These are phyloP conservation scores for Spodoptera litura DNA, from an alignment of 1,140 invertebrate species.

Conservation along the genomic window DNA sequence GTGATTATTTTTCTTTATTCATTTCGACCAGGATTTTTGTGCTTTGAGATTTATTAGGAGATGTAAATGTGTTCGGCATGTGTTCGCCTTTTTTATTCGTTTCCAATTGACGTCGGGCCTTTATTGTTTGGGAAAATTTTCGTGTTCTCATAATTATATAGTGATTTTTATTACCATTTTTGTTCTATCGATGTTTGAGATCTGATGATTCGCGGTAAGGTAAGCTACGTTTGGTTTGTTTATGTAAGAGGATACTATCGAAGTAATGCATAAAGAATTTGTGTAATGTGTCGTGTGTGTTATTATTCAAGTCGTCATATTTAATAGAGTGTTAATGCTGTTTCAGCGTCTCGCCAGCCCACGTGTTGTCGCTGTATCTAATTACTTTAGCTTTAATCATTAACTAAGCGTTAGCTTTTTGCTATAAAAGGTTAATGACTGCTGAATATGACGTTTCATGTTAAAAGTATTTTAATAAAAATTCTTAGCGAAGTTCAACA, in stretches of 20 bases:
- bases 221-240: constrained; percentile 52
- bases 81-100: constrained; percentile 52
- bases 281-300: constrained; percentile 75
- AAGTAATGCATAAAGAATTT: constrained; percentile 57
- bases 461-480: background rate
- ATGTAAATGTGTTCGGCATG: constrained; percentile 68
- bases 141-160: constrained; percentile 46
- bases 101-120: constrained; percentile 50
- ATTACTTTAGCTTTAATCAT: constrained; percentile 25
- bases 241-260: constrained; percentile 51
- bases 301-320: constrained; percentile 63
- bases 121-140: constrained; percentile 47
- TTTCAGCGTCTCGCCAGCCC: constrained; percentile 57
- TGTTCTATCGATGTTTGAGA: constrained; percentile 45
- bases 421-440: constrained; percentile 45
- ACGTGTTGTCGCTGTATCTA: constrained; percentile 48
- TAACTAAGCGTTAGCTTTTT: constrained; percentile 17
- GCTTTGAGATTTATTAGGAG: constrained; percentile 71
- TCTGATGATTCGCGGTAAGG: constrained; percentile 38
- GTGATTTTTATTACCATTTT: constrained; percentile 25
- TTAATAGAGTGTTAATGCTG: constrained; percentile 50
- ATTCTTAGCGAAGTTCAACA: background rate
- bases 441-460: background rate
- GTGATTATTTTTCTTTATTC: constrained; percentile 71
- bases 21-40: constrained; percentile 64